Evolutionary conservation across 2,888 invertebrate species (phyloP).

Genomic region (Xanthia icteritia): DNA sequence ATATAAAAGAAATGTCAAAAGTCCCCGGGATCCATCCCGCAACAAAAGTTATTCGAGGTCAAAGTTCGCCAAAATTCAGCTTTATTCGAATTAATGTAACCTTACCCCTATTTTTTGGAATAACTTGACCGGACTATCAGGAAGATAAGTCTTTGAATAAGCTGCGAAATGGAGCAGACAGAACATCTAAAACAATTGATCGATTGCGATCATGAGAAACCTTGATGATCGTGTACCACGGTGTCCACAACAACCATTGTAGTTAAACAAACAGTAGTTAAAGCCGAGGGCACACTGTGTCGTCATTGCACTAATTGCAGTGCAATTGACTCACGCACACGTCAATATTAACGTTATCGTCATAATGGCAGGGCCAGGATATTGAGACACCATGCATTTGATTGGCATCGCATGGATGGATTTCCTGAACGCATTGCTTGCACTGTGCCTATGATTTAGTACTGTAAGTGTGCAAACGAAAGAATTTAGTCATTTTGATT

Average conservation of each 20-base stretch:
- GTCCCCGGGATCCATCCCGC: no score
- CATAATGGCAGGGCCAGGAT: slow-evolving; percentile 22
- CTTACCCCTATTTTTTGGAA: no score
- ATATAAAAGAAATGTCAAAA: no score
- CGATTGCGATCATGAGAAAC: background rate
- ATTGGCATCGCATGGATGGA: slow-evolving; percentile 37
- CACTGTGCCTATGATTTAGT: background rate
- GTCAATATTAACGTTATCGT: slow-evolving; percentile 14
- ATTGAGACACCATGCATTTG: slow-evolving; percentile 44
- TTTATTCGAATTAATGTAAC: no score
- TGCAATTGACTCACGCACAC: slow-evolving; percentile 31
- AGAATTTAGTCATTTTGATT: background rate
- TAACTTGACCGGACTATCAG: no score
- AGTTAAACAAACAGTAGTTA: slow-evolving; percentile 16
- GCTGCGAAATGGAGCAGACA: background rate
- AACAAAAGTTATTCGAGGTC: no score
- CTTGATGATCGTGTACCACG: background rate
- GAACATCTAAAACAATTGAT: background rate
- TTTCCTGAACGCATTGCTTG: slow-evolving; percentile 13
- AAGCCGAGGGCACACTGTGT: slow-evolving; percentile 15
- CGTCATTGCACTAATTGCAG: slow-evolving; percentile 21
- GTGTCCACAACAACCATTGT: background rate
- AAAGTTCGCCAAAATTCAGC: no score
- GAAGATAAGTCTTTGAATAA: background rate
- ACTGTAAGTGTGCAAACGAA: background rate